Conservation (phyloP, 1,140 invertebrate species). For the Caenorhabditis inopinata region DNA sequence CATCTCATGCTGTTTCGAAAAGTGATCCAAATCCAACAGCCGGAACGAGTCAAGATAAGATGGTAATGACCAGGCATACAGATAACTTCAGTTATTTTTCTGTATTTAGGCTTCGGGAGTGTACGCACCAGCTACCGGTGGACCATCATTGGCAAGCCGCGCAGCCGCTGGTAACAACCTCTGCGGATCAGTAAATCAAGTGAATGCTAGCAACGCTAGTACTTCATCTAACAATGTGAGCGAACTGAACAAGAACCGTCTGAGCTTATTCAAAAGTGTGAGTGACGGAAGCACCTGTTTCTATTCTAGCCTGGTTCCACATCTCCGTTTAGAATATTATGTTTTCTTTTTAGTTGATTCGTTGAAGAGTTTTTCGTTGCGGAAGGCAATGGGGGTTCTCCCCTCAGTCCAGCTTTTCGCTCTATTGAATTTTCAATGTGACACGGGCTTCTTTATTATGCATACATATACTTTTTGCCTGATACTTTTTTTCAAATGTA, state of each 20-base stretch:
- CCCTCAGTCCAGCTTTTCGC: constrained; percentile 3
- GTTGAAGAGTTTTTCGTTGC: too few species aligned
- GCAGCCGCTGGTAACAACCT: constrained; percentile 3
- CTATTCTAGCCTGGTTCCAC: too few species aligned
- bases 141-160: neutral
- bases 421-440: constrained; percentile 34
- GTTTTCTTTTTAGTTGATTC: neutral
- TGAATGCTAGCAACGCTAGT: neutral
- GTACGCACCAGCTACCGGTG: neutral
- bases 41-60: neutral
- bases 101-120: neutral
- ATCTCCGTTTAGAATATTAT: too few species aligned
- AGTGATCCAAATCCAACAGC: neutral
- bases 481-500: neutral
- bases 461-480: constrained; percentile 31
- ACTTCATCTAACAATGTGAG: constrained; percentile 24
- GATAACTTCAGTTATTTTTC: neutral
- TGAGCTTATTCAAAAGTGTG: constrained; percentile 29
- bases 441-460: constrained; percentile 27
- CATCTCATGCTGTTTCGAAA: constrained; percentile 41
- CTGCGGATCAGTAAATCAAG: constrained; percentile 8
- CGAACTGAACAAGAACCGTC: constrained; percentile 24
- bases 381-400: neutral
- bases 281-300: neutral
- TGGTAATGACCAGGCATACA: neutral